Evolutionary conservation across 2,113 vertebrate species (phyloP), one percentile per base, ranked within the genome.

Genomic region (Pygoscelis antarcticus): DNA sequence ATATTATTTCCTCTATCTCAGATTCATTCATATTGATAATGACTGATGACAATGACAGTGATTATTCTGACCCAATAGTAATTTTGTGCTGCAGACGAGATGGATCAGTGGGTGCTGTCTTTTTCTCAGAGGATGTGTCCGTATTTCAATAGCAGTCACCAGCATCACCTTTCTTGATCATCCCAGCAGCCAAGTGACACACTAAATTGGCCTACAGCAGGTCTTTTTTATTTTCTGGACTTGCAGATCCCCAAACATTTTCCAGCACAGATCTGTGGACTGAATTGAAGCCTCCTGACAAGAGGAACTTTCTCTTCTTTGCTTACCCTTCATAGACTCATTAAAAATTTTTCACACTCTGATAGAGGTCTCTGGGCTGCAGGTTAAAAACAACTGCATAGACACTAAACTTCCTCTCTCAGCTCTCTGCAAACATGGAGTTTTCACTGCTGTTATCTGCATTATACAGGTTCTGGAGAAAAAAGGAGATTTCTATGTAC

Each of bases 401-500:
- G 44, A 44, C 51, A 57, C n/a, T 71, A 69, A 93, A 78, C 58
- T 93, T 83, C 83, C 81, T 87, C 46, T 80, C 58, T 91, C 66
- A 52, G 49, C 51, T 82, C 58, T 77, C 80, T 93, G 55, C 30
- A 90, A 52, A 64, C 69, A 74, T 30, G 54, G 77, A 57, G 9
- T 76, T 89, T 95, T 70, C 54, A 52, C 62, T 95, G 57, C 57
- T 89, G 52, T 64, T 88, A 65, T 60, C 71, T 96, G 54, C 72
- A 87, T 54, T 92, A 29, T 76, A 65, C 34, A 58, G 62, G 19
- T 80, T 94, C 54, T 88, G 42, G 69, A 93, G 66, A 86, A 58
- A 89, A 95, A 93, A 87, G 55, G 25, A 77, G 38, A 77, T 89
- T 94, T 95, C 78, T 69, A 16, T 55, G 20, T 68, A 77, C 27